Base-by-base conservation (phyloP, 2,888 invertebrate species). In the Sesia bembeciformis region DNA sequence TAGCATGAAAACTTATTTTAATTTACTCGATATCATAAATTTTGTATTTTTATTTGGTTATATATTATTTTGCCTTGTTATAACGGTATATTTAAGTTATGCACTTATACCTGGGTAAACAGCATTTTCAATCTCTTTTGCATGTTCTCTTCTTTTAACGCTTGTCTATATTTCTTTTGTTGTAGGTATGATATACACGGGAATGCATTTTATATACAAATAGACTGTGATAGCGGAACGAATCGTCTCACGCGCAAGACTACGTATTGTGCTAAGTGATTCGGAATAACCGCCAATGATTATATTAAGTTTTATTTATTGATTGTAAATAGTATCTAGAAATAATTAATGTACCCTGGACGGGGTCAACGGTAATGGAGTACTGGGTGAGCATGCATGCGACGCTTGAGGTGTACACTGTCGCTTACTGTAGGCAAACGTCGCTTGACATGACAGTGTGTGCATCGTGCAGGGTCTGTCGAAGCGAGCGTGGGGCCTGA, bases 81-180 rank as follows among this genome's bases (percentile, higher is more conserved):
- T 46, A 8, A 43, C 8, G n/a, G 43, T 43, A 8, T 46, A 46
- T 46, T 46, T 46, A 46, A 46, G 3, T 46, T 46, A 46, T 46
- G 8, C 7, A 23, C 7, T n/a, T 8, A 8, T 43, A 5, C 8
- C 42, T 43, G 6, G 7, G 7, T 43, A 7, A 43, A 43, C 43
- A 8, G 46, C n/a, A 8, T 49, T 40, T 58, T 58, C 49, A 38
- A 52, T 52, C 42, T 53, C 64, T 68, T 65, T 76, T 80, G 84
- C 84, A 84, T 84, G 82, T 66, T 72, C 58, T 65, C 23, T 68
- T 53, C 58, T 75, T 72, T 76, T 80, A 81, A 84, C 77, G 82
- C 82, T 85, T 83, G 59, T 80, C 65, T 77, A 61, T 80, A 77
- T 86, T 79, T 84, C 80, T 84, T 85, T 86, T 88, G 86, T 88